phyloP scores from a whole-genome alignment of 2,888 invertebrate genomes.

The Lasius platythorax region DNA sequence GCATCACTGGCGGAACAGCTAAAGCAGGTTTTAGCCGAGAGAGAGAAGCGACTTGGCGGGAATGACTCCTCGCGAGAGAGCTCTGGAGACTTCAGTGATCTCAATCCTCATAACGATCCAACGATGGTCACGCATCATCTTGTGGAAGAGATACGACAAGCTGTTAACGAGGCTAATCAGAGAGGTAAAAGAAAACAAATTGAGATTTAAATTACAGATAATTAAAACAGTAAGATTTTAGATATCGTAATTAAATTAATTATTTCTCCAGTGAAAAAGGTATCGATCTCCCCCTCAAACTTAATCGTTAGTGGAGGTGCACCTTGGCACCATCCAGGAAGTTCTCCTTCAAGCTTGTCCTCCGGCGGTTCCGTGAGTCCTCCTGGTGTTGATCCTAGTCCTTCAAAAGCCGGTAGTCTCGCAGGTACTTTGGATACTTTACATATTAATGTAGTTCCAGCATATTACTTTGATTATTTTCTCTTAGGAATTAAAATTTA shows the following conservation, averaged over 20 bases:
- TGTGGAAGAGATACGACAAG: slow-evolving; percentile 95
- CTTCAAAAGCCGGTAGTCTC: slow-evolving; percentile 80
- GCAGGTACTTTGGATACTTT: slow-evolving; percentile 65
- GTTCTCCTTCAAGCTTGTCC: slow-evolving; percentile 89
- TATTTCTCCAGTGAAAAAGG: slow-evolving; percentile 88
- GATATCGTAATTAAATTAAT: neutral
- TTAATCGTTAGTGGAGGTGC: slow-evolving; percentile 83
- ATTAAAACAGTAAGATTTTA: neutral
- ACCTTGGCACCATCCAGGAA: slow-evolving; percentile 87
- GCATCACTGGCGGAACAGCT: slow-evolving; percentile 94
- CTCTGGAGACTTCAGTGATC: slow-evolving; percentile 89
- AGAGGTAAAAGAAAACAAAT: slow-evolving; percentile 88
- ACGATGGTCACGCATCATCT: slow-evolving; percentile 93
- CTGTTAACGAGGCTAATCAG: slow-evolving; percentile 95
- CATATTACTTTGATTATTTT: neutral
- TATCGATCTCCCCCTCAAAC: slow-evolving; percentile 89
- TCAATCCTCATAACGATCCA: slow-evolving; percentile 89
- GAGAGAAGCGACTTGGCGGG: slow-evolving; percentile 91
- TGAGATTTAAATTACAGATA: neutral
- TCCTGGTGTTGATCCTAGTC: slow-evolving; percentile 83
- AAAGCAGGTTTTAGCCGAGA: slow-evolving; percentile 94
- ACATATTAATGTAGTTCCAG: neutral
- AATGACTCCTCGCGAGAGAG: slow-evolving; percentile 88
- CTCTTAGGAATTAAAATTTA: slow-evolving; percentile 21
- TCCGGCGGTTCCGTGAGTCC: slow-evolving; percentile 87